Base-by-base conservation (phyloP, 1,140 invertebrate species). In the Camponotus pennsylvanicus region DNA sequence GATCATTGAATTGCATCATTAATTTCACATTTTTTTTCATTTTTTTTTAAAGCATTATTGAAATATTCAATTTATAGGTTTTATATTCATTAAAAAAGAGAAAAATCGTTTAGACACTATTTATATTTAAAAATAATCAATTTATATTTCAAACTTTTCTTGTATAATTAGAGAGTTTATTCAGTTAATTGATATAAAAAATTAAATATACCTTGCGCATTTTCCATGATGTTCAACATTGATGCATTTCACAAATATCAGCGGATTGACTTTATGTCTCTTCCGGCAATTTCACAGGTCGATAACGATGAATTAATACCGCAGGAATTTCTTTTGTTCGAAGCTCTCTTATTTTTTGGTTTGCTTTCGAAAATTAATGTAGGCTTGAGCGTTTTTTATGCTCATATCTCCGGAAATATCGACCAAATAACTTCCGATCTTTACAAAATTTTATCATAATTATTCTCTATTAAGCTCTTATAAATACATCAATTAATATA, bases 231-330 rank as follows among this genome's bases (percentile, higher is more conserved):
- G 9, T 45, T 18, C 79, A 27, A 42, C 13, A 18, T 79, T 55
- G 5, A 15, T n/a, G 27, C 52, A 18, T 13, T 64, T 2, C 7
- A 49, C 34, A 6, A 80, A 78, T 32, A 78, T 70, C 13, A 59
- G 6, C 32, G 49, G 59, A 52, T 86, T 82, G 45, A 82, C 79
- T 89, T 83, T 59, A 64, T 27, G 61, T 77, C 27, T 67, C 86
- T 88, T 90, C 89, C 89, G 89, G 88, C 86, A 90, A 90, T 90
- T 90, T 90, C 83, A 90, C 63, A 86, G 76, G 34, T 89, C 88
- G 89, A 90, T 90, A 85, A 52, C 88, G 78, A 34, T 27, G 61
- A 64, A 79, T 79, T 88, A 84, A 90, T 90, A 90, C 21, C 61
- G n/a, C 0, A 63, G 86, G 77, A 90, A 90, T 90, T 79, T 59